Conservation (phyloP, 2,113 vertebrate genomes). For the Cyrtonyx montezumae region DNA sequence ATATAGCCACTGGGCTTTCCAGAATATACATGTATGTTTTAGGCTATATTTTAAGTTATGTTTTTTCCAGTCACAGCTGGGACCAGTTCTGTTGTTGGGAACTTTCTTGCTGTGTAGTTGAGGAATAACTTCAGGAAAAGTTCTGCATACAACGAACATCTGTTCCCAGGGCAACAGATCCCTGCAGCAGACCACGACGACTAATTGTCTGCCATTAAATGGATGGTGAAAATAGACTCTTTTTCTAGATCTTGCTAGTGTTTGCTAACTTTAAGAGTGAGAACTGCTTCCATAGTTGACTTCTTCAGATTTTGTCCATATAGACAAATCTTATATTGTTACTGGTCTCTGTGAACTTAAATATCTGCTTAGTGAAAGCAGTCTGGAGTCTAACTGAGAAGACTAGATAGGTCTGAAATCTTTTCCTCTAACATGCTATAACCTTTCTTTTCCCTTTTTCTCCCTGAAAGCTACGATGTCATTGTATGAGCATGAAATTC, state of each 20-base stretch:
- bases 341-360: not conserved
- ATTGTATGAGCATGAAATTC: not conserved
- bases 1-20: not conserved
- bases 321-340: not conserved
- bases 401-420: not conserved
- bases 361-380: not conserved
- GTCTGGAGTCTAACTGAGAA: not conserved
- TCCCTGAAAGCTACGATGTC: not conserved
- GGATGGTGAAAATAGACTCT: not conserved
- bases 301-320: not conserved
- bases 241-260: not conserved
- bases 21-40: not conserved
- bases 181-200: not conserved
- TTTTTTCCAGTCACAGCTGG: not conserved
- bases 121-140: not conserved
- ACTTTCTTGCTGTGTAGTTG: not conserved
- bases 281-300: not conserved
- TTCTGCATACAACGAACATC: not conserved
- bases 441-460: not conserved
- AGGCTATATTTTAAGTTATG: not conserved
- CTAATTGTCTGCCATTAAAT: not conserved
- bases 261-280: not conserved
- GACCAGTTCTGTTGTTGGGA: not conserved
- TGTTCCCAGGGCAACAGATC: not conserved
- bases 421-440: not conserved